Base-by-base conservation (phyloP, 2,797 vertebrate genomes). In the Taenioides sp. region DNA sequence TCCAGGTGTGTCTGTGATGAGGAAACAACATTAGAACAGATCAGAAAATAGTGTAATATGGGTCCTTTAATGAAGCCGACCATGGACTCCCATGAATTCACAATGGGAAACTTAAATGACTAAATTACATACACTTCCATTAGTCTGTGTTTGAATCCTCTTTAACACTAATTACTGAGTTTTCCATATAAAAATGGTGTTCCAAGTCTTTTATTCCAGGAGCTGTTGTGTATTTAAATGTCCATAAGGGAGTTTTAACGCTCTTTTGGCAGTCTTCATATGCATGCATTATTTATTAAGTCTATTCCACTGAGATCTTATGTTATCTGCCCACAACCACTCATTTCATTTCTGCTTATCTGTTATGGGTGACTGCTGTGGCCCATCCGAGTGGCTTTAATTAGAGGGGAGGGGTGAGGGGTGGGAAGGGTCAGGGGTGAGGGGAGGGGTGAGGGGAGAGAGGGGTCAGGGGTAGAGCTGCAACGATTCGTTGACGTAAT, bases 251-350 rank as follows among this genome's bases (percentile, higher is more conserved):
- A 20, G 18, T 34, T 37, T 62, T 20, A 60, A 60, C 9, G 31
- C 28, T 62, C 60, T 62, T 62, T 62, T 37, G 60, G 60, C n/a
- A 37, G 27, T 7, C 31, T 37, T 58, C 10, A 12, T 63, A 40
- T 43, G 18, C 60, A 62, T 62, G 61, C 61, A 63, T 63, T 63
- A 63, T 63, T 63, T 63, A 63, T 63, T 18, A 16, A 14, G 31
- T 0, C n/a, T 63, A 63, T 63, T 63, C 61, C 61, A 22, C 9
- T 12, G 61, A 63, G 61, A 63, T 43, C 10, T 7, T n/a, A 17
- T 10, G 2, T 61, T 63, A 63, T 63, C 61, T 63, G 0, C n/a
- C 9, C 31, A n/a, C 34, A 18, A 14, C 22, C 61, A 43, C 22
- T 40, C 31, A 23, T 63, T 63, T 63, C 58, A 59, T 28, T 59